Conservation (phyloP, 2,113 vertebrate species). For the Coturnix japonica region DNA sequence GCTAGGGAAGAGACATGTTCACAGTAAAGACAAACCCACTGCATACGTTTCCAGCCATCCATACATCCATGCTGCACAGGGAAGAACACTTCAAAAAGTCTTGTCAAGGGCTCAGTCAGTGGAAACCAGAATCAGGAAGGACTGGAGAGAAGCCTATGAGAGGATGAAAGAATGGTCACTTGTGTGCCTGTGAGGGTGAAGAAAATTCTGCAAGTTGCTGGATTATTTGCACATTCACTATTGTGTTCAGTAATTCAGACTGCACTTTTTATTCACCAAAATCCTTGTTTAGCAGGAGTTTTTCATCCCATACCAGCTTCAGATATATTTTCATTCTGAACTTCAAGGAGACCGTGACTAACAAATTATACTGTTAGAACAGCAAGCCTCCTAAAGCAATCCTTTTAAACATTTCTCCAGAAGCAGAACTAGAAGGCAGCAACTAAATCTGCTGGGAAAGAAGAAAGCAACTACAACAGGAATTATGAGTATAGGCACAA, state of each 20-base stretch:
- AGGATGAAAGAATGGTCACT: not conserved
- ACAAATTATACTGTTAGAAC: constrained; percentile 9
- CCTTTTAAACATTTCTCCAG: not conserved
- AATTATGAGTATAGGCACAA: constrained; percentile 29
- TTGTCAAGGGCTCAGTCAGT: not conserved
- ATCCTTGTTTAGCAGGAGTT: not conserved
- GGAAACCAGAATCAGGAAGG: not conserved
- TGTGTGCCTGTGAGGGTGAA: not conserved
- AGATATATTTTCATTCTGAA: constrained; percentile 4
- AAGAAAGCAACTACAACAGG: not conserved
- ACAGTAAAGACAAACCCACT: not conserved
- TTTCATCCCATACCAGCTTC: not conserved
- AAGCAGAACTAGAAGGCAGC: not conserved
- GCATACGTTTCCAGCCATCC: not conserved
- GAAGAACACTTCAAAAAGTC: not conserved
- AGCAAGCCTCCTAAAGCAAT: not conserved
- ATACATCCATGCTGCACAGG: not conserved
- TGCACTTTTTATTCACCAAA: not conserved
- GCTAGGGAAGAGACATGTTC: not conserved
- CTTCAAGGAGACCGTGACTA: constrained; percentile 9
- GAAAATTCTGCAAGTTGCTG: not conserved
- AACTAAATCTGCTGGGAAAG: constrained; percentile 4
- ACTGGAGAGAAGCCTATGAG: not conserved
- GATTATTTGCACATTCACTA: not conserved
- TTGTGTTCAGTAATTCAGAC: not conserved